A percentile compares a stretch with the other conserved stretches of the same genome.
These are phyloP conservation scores for Pantala flavescens DNA, from an alignment of 1,140 invertebrate genomes.

Conservation along the genomic window DNA sequence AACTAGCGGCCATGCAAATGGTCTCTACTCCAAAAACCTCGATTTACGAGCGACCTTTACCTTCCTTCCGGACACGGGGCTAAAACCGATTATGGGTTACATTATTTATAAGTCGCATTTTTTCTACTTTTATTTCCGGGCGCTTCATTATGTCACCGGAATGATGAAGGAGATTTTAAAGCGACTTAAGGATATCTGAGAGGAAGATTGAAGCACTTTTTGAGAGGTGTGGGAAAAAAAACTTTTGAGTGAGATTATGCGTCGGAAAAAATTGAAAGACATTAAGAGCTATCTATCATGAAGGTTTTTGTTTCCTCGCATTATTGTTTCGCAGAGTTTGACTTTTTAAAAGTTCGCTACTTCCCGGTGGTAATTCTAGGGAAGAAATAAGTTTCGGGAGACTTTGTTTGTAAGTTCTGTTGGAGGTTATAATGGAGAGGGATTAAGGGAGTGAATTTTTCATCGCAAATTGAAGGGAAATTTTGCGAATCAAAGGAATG, in stretches of 20 bases:
- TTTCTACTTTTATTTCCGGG: neutral
- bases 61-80: neutral
- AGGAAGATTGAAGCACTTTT: neutral
- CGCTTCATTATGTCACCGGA: slow-evolving; percentile 4
- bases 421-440: too few relatives aligned
- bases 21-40: neutral
- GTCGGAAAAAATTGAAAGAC: neutral
- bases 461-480: too few relatives aligned
- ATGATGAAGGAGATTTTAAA: neutral
- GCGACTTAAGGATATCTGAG: neutral
- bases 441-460: too few relatives aligned
- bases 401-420: too few relatives aligned
- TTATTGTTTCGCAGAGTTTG: too few relatives aligned
- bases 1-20: neutral
- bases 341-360: too few relatives aligned
- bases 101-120: neutral
- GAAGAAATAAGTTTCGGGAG: too few relatives aligned
- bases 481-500: too few relatives aligned
- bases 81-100: slow-evolving; percentile 1
- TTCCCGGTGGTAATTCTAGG: too few relatives aligned
- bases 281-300: neutral
- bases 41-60: neutral
- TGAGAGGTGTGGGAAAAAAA: neutral
- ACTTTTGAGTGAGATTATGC: neutral
- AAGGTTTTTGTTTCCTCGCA: too few relatives aligned